A percentile compares a stretch with the other conserved stretches of the same genome.
phyloP scores from a whole-genome alignment of 35 echinoderm and acorn worm species.

The Ptychodera flava region DNA sequence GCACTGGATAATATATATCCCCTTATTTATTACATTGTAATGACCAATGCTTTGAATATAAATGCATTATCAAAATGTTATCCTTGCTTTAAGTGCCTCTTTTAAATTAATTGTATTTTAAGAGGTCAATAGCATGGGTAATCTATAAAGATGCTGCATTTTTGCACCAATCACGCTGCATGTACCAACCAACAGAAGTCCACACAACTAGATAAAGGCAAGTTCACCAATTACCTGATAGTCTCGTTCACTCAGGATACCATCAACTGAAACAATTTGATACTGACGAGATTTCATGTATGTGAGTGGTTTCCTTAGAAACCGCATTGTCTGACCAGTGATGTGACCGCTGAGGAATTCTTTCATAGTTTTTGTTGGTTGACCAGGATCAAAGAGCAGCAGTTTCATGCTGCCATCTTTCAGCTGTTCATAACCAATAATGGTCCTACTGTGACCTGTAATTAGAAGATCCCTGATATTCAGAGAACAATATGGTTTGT shows the following conservation, averaged over 20 bases:
- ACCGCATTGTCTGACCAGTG: constrained; percentile 43
- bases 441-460: constrained; percentile 93
- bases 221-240: constrained; percentile 11
- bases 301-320: constrained; percentile 60
- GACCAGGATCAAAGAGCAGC: constrained; percentile 85
- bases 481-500: not conserved
- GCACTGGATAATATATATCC: too few species aligned
- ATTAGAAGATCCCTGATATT: not conserved
- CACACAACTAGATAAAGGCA: too few species aligned
- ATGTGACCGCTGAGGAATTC: constrained; percentile 34
- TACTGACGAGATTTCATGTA: constrained; percentile 89
- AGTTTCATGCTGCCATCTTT: constrained; percentile 78
- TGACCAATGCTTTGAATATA: too few species aligned
- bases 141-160: too few species aligned
- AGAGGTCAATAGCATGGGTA: too few species aligned
- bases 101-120: too few species aligned
- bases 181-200: too few species aligned
- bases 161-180: too few species aligned
- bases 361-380: constrained; percentile 33
- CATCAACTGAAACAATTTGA: constrained; percentile 70
- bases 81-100: too few species aligned
- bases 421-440: constrained; percentile 79
- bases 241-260: constrained; percentile 11
- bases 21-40: too few species aligned
- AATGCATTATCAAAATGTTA: too few species aligned